phyloP scores from a whole-genome alignment of 2,888 invertebrate species.

The Apocheima hispidaria region DNA sequence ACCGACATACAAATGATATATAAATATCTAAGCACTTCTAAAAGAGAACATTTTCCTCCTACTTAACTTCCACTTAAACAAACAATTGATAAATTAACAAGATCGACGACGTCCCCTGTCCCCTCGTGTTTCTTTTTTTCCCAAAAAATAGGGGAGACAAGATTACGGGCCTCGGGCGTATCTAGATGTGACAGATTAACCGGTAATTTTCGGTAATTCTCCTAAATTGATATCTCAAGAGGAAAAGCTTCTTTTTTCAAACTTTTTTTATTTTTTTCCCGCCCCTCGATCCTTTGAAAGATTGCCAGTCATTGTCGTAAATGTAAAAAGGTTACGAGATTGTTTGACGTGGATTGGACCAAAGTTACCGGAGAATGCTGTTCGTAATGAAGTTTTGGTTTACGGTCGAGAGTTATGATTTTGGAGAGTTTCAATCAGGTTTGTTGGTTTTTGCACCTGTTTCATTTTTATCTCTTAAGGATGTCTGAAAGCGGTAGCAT shows the following conservation, averaged over 20 bases:
- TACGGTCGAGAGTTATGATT: slow-evolving; percentile 22
- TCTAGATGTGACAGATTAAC: slow-evolving; percentile 84
- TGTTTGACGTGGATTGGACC: slow-evolving; percentile 63
- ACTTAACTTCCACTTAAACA: slow-evolving; percentile 66
- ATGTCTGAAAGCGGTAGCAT: too few species aligned
- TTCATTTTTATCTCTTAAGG: too few species aligned
- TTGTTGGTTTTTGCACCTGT: slow-evolving; percentile 10
- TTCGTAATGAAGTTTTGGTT: slow-evolving; percentile 27
- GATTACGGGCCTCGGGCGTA: slow-evolving; percentile 73
- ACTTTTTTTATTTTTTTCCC: slow-evolving; percentile 53
- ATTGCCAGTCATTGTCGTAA: slow-evolving; percentile 72
- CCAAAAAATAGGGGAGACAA: slow-evolving; percentile 71
- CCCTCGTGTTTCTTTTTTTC: slow-evolving; percentile 58
- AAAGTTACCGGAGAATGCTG: slow-evolving; percentile 35
- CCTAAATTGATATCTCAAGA: slow-evolving; percentile 84
- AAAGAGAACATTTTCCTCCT: slow-evolving; percentile 45
- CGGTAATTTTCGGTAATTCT: slow-evolving; percentile 70
- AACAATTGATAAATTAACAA: slow-evolving; percentile 80
- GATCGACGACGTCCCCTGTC: slow-evolving; percentile 66
- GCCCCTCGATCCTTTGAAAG: slow-evolving; percentile 62
- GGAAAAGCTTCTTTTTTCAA: slow-evolving; percentile 60
- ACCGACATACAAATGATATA: neutral
- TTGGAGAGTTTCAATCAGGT: slow-evolving; percentile 10
- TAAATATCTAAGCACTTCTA: slow-evolving; percentile 7
- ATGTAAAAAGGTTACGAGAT: slow-evolving; percentile 50